A percentile compares a stretch with the other conserved stretches of the same genome.
Conservation (phyloP, 1,140 invertebrate genomes). For the Zaprionus ornatus region DNA sequence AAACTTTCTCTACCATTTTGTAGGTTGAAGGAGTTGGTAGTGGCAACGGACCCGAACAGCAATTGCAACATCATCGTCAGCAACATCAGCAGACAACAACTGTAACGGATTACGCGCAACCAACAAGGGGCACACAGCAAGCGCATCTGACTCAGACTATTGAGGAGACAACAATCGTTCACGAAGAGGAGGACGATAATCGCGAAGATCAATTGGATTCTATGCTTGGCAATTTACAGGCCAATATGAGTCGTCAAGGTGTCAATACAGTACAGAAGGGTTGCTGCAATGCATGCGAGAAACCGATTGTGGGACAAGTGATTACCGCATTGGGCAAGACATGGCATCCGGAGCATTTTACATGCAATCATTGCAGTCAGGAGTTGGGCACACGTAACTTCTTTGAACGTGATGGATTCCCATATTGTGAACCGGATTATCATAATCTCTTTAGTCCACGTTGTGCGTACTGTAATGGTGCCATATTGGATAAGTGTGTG, state of each 20-base stretch:
- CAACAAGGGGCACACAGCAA: constrained; percentile 86
- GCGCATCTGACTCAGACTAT: constrained; percentile 84
- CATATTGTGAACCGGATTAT: constrained; percentile 99
- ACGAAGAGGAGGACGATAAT: constrained; percentile 60
- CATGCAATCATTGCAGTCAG: constrained; percentile 97
- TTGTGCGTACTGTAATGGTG: constrained; percentile 99
- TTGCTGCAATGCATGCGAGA: constrained; percentile 98
- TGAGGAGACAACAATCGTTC: constrained; percentile 81
- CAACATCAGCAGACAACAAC: constrained; percentile 85
- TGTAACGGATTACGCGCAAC: constrained; percentile 90
- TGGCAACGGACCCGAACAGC: constrained; percentile 39
- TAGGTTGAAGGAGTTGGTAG: not conserved
- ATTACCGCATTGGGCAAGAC: constrained; percentile 97
- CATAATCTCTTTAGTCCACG: constrained; percentile 99
- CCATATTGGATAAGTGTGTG: constrained; percentile 99
- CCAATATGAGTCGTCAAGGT: constrained; percentile 98
- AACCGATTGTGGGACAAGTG: constrained; percentile 98
- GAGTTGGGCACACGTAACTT: constrained; percentile 99
- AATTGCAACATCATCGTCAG: constrained; percentile 48
- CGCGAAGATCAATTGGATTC: constrained; percentile 91
- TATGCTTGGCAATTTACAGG: constrained; percentile 91
- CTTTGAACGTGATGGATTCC: constrained; percentile 97
- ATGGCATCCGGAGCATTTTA: constrained; percentile 99
- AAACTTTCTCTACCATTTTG: not conserved
- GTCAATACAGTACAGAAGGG: constrained; percentile 98